Evolutionary conservation across 1,140 invertebrate genomes (phyloP), one percentile per base, ranked within the genome.

Genomic region (Paraescarpia echinospica): DNA sequence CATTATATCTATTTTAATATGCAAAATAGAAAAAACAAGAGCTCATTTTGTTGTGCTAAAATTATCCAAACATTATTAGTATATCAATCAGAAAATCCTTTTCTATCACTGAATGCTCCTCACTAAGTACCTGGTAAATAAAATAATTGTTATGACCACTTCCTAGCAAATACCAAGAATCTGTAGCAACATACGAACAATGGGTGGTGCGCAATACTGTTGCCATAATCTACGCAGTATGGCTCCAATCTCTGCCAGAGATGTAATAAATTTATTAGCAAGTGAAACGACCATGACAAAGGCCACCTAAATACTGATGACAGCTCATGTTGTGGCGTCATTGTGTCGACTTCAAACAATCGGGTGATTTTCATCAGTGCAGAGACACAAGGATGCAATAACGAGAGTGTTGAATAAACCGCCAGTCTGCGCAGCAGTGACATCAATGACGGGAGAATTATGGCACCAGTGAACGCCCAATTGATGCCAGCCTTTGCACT

Each of bases 331-430:
- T 27, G 59, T 77, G 59, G 59, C 22, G 59, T 77, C 59, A 77
- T 77, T 77, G 59, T 77, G 59, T 77, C 59, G 59, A 77, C 59
- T 77, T 77, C 59, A 77, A 77, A 77, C 59, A 77, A 77, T 77
- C 59, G 22, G n/a, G 59, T 27, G 22, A 77, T 77, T 77, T 27
- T 77, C 59, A 77, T 77, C 59, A 77, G 14, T 31, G 59, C 22
- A 77, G 59, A 77, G 59, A 77, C 59, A 77, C 59, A 77, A 27
- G 22, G 59, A 77, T 77, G 59, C 59, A 77, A 77, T 77, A 77
- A 77, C 8, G 59, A 77, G 59, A 77, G 2, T 77, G 59, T 5
- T 77, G 59, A 77, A 77, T 77, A 31, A 77, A 77, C 9, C 59
- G 27, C 8, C 59, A 18, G 22, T 22, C 59, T 18, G 22, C 14